These are phyloP conservation scores for Tinamus major DNA, from an alignment of 2,797 vertebrate genomes.

Conservation along the genomic window DNA sequence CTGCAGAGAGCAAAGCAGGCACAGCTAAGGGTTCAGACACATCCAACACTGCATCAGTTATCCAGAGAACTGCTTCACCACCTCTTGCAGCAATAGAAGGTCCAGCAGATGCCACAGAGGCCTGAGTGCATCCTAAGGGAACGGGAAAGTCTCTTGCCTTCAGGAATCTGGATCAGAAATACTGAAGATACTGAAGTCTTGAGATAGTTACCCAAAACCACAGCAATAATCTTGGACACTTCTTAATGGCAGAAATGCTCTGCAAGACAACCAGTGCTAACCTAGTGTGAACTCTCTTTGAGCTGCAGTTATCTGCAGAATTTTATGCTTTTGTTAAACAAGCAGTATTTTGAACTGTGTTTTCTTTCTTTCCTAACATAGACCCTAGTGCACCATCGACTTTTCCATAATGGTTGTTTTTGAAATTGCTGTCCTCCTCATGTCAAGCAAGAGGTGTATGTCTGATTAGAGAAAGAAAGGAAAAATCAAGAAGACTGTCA, in stretches of 20 bases:
- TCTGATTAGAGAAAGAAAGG: conserved; percentile 55
- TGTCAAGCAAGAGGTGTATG: conserved; percentile 81
- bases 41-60: not conserved
- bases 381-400: conserved; percentile 73
- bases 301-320: not conserved
- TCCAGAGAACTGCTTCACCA: not conserved
- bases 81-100: not conserved
- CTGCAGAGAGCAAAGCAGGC: not conserved
- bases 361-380: not conserved
- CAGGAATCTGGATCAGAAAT: not conserved
- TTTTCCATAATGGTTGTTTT: conserved; percentile 78
- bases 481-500: not conserved
- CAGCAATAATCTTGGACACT: not conserved
- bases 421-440: conserved; percentile 84
- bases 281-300: not conserved
- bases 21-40: not conserved
- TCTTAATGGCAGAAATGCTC: not conserved
- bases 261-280: not conserved
- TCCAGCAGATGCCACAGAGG: not conserved
- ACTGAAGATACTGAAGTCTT: not conserved
- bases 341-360: not conserved
- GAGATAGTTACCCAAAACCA: not conserved
- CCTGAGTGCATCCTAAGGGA: not conserved
- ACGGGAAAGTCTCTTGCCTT: not conserved
- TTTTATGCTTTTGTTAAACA: not conserved